phyloP scores from a whole-genome alignment of 2,113 vertebrate genomes.

The Mesocricetus auratus region DNA sequence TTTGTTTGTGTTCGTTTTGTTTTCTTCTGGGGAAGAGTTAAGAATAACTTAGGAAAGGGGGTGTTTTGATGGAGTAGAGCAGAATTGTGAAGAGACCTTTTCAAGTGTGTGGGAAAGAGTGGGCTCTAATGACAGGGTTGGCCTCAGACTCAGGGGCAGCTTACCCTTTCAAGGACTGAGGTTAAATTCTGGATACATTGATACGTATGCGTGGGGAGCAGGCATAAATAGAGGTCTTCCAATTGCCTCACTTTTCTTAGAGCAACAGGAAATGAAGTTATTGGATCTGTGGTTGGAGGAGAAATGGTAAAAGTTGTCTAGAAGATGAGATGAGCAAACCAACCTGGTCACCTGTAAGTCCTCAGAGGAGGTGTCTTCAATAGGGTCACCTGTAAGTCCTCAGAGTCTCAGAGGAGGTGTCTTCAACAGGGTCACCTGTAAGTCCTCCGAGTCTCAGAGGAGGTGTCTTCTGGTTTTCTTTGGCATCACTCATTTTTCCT shows the following conservation, averaged over 20 bases:
- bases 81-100: neutral
- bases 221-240: neutral
- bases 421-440: neutral
- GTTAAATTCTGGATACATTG: neutral
- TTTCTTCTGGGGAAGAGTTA: neutral
- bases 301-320: neutral
- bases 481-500: neutral
- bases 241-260: slow-evolving; percentile 4
- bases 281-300: neutral
- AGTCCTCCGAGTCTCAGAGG: neutral
- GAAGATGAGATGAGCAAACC: neutral
- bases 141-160: neutral
- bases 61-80: neutral
- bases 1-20: neutral
- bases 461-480: neutral
- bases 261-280: neutral
- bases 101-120: neutral
- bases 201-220: too few species aligned
- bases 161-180: neutral
- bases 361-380: too few species aligned
- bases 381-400: neutral
- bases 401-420: too few species aligned
- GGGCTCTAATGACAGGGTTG: neutral
- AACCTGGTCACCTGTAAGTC: neutral
- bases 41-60: neutral